A percentile compares a stretch with the other conserved stretches of the same genome.
Conservation (phyloP, 2,113 vertebrate species). For the Progne subis region DNA sequence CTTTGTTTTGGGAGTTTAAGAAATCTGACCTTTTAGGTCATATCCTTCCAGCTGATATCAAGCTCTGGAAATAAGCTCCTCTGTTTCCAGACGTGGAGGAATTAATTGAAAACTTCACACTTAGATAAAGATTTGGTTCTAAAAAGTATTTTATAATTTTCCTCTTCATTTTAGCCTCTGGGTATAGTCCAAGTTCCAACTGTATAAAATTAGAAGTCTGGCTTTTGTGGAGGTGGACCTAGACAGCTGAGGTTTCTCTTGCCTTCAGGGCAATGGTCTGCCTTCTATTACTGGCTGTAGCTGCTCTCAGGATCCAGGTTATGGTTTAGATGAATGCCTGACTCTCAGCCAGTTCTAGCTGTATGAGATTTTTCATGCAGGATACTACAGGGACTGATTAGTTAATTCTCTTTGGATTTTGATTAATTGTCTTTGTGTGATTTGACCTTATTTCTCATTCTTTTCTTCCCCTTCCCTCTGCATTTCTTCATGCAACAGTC, state of each 20-base stretch:
- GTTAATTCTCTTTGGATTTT: not conserved
- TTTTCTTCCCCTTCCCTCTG: not conserved
- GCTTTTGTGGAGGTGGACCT: not conserved
- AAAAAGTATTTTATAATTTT: not conserved
- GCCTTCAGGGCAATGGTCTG: not conserved
- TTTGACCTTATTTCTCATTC: not conserved
- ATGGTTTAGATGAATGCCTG: not conserved
- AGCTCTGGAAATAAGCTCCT: not conserved
- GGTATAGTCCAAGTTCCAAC: not conserved
- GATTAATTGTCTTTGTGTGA: not conserved
- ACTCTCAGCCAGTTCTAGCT: not conserved
- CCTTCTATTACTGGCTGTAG: not conserved
- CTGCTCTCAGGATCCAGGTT: not conserved
- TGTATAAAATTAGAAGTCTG: not conserved
- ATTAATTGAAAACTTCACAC: not conserved
- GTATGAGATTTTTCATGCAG: not conserved
- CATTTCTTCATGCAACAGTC: not conserved
- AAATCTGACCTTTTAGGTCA: not conserved
- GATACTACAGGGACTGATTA: not conserved
- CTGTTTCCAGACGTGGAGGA: not conserved
- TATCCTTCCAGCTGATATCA: not conserved
- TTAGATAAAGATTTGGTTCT: not conserved
- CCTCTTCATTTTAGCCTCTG: not conserved
- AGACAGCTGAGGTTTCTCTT: not conserved
- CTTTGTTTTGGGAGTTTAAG: not conserved